Base-by-base conservation (phyloP, 2,888 invertebrate species). In the Lasioglossum lativentre region DNA sequence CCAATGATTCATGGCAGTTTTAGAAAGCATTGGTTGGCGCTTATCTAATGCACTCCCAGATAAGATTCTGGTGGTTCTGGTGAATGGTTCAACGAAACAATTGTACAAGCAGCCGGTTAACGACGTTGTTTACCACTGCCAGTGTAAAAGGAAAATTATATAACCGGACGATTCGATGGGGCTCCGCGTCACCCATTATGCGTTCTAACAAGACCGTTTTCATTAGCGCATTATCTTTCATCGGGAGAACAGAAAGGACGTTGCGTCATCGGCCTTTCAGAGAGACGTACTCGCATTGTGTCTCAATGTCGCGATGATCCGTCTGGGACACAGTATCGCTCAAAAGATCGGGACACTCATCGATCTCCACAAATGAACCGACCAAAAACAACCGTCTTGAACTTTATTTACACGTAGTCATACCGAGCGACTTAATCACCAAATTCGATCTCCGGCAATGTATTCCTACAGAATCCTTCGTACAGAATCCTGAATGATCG, bases 131-230 rank as follows among this genome's bases (percentile, higher is more conserved):
- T 80, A 80, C 70, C 68, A 34, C 47, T 27, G 38, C 30, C 47
- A 59, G 27, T 42, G 27, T 42, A 73, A 52, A 42, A 56, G 63
- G 40, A 47, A 72, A 71, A 78, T 86, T 79, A 78, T 52, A 74
- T 82, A 78, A 86, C 30, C 23, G 23, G 5, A 38, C 52, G 74
- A 76, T 79, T 59, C 79, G 70, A 80, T 72, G 79, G 66, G 68
- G 30, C 27, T 30, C 16, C 86, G 34, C 86, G 80, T 80, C 86
- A 77, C 38, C 75, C 52, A 86, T 86, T 83, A 83, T 83, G 40
- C 77, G 63, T 40, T 68, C 52, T 86, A 86, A 86, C 83, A 68
- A 86, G 83, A 71, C 74, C 81, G 72, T 80, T 86, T 86, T 86
- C 86, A 82, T 86, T 82, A 74, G 14, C 59, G 73, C 74, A 71